Evolutionary conservation across 2,797 vertebrate species (phyloP).

Genomic region (Todus mexicanus): DNA sequence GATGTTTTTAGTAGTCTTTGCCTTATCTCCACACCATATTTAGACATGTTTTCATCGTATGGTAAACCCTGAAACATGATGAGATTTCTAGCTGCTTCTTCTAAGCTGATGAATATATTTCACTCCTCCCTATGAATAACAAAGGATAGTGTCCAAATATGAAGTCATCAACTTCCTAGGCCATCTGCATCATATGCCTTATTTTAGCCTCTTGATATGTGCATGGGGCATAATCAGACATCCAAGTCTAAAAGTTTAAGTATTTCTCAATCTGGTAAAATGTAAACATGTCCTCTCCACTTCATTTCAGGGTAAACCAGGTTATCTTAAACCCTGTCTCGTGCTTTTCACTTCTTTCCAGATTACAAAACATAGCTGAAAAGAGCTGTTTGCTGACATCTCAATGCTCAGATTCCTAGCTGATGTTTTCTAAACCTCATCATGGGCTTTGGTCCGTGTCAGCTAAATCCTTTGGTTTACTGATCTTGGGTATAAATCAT

Average conservation of each 20-base stretch:
- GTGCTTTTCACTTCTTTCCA: neutral
- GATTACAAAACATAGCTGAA: neutral
- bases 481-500: neutral
- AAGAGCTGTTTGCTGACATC: constrained; percentile 5
- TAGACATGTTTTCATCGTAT: neutral
- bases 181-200: neutral
- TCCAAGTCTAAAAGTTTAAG: neutral
- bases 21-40: neutral
- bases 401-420: neutral
- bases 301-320: neutral
- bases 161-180: constrained; percentile 2
- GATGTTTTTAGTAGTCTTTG: neutral
- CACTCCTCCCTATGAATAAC: neutral
- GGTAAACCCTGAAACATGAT: neutral
- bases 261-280: neutral
- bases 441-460: neutral
- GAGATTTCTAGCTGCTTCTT: neutral
- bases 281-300: neutral
- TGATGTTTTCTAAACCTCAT: neutral
- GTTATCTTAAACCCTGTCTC: neutral
- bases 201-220: neutral
- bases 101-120: neutral
- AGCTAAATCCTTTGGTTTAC: neutral
- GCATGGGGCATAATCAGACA: neutral
- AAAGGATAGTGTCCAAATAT: constrained; percentile 5